These are phyloP conservation scores for Lypha dubia DNA, from an alignment of 2,888 invertebrate species.

Conservation along the genomic window DNA sequence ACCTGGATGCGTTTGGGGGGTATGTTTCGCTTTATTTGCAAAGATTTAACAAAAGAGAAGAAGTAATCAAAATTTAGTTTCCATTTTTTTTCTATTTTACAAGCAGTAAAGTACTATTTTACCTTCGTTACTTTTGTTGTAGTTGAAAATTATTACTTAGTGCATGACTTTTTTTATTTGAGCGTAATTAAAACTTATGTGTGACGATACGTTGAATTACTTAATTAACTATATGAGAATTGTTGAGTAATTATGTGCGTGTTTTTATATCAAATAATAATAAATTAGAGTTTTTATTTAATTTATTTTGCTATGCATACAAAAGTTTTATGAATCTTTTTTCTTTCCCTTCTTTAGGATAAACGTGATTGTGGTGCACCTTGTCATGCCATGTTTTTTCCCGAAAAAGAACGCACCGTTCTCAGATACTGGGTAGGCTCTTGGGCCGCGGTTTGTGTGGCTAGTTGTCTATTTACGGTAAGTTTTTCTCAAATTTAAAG, in stretches of 20 bases:
- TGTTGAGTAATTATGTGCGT: background rate
- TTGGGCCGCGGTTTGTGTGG: constrained; percentile 95
- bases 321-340: constrained; percentile 17
- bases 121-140: background rate
- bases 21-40: constrained; percentile 11
- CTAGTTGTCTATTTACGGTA: constrained; percentile 94
- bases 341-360: constrained; percentile 77
- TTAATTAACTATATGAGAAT: constrained; percentile 14
- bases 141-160: background rate
- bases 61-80: constrained; percentile 36
- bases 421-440: constrained; percentile 96
- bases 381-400: constrained; percentile 96
- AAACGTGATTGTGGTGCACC: constrained; percentile 93
- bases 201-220: background rate
- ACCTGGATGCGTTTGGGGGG: constrained; percentile 12
- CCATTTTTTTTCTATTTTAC: background rate
- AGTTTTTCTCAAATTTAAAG: constrained; percentile 68
- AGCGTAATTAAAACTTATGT: background rate
- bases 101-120: constrained; percentile 7
- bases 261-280: background rate
- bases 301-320: background rate
- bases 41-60: background rate
- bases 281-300: constrained; percentile 13
- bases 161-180: constrained; percentile 6
- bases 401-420: constrained; percentile 90